Evolutionary conservation across 1,140 invertebrate genomes (phyloP).

Genomic region (Periplaneta americana): DNA sequence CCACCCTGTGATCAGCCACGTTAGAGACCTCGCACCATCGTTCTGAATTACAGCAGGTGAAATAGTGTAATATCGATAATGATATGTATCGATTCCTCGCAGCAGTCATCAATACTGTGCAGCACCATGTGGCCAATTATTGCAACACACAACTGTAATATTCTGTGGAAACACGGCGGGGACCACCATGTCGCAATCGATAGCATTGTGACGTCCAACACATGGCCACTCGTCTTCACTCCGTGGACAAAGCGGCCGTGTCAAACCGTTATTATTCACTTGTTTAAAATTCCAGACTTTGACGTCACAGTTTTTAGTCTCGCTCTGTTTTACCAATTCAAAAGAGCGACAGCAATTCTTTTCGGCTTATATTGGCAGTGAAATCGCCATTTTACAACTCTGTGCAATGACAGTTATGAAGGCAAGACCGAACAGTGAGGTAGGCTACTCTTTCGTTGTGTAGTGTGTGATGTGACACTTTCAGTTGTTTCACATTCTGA

Average conservation of each 20-base stretch:
- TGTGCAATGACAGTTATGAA: too few species aligned
- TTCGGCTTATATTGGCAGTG: background rate
- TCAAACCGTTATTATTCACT: background rate
- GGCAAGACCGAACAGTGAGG: too few species aligned
- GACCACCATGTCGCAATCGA: background rate
- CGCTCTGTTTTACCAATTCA: background rate
- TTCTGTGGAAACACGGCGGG: background rate
- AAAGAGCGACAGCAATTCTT: background rate
- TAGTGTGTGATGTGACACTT: too few species aligned
- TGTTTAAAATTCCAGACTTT: background rate
- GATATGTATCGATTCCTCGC: background rate
- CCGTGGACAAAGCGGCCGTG: background rate
- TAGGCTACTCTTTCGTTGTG: too few species aligned
- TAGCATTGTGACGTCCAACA: background rate
- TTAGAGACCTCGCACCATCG: background rate
- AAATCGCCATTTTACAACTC: background rate
- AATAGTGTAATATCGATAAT: background rate
- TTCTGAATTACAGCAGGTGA: background rate
- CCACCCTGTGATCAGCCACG: too few species aligned
- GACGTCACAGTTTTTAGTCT: background rate
- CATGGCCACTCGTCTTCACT: background rate
- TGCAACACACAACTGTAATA: background rate
- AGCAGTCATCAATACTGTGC: background rate
- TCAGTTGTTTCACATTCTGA: too few species aligned
- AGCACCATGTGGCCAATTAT: background rate